phyloP scores from a whole-genome alignment of 2,888 invertebrate genomes.

The Calameuta idolon region DNA sequence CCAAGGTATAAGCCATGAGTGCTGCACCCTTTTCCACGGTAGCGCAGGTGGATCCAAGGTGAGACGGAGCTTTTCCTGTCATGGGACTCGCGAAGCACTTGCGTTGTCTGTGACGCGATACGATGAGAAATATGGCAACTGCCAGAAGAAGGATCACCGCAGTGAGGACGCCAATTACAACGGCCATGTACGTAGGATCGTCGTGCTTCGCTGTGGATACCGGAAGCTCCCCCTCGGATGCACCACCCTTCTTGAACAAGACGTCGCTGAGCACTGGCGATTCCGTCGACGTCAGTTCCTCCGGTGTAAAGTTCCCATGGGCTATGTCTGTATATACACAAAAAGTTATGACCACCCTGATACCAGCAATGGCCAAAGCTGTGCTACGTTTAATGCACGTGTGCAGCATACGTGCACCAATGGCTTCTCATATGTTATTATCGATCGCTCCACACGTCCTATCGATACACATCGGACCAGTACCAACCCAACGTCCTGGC shows the following conservation, averaged over 20 bases:
- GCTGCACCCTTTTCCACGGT: conserved; percentile 67
- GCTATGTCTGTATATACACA: conserved; percentile 69
- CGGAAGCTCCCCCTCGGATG: conserved; percentile 69
- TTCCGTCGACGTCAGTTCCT: conserved; percentile 72
- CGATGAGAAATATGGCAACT: conserved; percentile 79
- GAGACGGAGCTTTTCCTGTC: conserved; percentile 71
- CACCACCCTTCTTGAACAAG: conserved; percentile 65
- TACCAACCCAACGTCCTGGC: not conserved
- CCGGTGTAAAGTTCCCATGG: conserved; percentile 80
- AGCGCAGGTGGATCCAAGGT: conserved; percentile 64
- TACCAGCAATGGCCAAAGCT: not conserved
- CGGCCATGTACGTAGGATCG: conserved; percentile 80
- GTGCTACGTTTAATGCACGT: not conserved
- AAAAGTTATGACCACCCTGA: not conserved
- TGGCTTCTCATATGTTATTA: not conserved
- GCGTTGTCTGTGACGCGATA: conserved; percentile 78
- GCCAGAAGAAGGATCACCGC: conserved; percentile 80
- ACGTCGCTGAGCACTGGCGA: conserved; percentile 69
- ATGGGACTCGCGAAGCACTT: conserved; percentile 81
- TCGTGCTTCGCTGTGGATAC: conserved; percentile 77
- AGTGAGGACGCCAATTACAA: conserved; percentile 81
- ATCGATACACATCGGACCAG: not conserved
- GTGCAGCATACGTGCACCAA: not conserved
- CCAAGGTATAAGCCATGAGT: conserved; percentile 63
- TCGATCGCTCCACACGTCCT: not conserved